A percentile compares a stretch with the other conserved stretches of the same genome.
Evolutionary conservation across 2,797 vertebrate species (phyloP).

Genomic region (Halcyon leucocephala): DNA sequence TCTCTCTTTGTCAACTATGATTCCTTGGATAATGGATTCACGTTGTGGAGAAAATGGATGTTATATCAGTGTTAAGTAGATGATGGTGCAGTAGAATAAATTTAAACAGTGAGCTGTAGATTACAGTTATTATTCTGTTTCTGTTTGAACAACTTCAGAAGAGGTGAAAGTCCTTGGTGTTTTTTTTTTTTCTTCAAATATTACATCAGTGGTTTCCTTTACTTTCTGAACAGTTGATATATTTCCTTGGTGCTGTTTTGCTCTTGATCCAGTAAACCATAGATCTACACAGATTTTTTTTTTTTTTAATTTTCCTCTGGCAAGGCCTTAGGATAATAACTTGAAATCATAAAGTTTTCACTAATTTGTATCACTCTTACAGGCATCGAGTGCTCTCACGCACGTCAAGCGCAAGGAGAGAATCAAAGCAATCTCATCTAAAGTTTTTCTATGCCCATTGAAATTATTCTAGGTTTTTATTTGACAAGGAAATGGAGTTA

Average conservation of each 20-base stretch:
- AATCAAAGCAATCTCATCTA: not conserved
- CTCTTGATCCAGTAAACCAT: not conserved
- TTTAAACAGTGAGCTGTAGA: not conserved
- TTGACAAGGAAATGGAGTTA: not conserved
- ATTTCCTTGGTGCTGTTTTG: not conserved
- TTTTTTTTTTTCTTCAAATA: not conserved
- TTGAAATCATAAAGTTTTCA: not conserved
- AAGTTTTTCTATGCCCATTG: not conserved
- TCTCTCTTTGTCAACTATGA: not conserved
- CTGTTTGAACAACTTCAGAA: slow-evolving; percentile 7
- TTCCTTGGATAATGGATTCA: not conserved
- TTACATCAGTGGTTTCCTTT: not conserved
- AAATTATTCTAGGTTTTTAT: not conserved
- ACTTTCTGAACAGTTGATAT: not conserved
- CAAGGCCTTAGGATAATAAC: not conserved
- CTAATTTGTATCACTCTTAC: not conserved
- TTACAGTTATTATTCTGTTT: not conserved
- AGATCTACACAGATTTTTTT: not conserved
- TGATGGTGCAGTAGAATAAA: not conserved
- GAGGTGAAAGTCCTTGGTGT: not conserved
- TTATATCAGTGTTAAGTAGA: not conserved
- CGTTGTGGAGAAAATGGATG: not conserved
- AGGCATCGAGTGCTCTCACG: not conserved
- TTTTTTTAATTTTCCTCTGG: not conserved
- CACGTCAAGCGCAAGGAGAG: not conserved